Evolutionary conservation across 23 tunicate species (phyloP).

Genomic region (Corella eumyota): DNA sequence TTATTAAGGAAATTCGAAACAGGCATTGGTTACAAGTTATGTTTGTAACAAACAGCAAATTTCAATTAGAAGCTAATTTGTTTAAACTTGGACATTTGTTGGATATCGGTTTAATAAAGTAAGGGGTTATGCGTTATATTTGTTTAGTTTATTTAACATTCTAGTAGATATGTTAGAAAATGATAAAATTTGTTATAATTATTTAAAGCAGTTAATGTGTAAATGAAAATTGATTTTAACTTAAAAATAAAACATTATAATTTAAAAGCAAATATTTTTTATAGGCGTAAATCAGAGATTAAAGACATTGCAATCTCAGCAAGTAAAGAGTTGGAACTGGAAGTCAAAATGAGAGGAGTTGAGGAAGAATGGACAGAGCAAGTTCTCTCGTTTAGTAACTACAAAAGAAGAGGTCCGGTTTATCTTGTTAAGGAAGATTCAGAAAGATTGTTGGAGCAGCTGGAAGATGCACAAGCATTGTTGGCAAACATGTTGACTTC

Average conservation of each 20-base stretch:
- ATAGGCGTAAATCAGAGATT: slow-evolving; percentile 66
- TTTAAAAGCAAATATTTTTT: too few species aligned
- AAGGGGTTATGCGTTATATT: slow-evolving; percentile 4
- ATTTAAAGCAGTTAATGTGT: too few species aligned
- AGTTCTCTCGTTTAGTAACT: slow-evolving; percentile 78
- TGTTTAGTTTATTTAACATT: neutral
- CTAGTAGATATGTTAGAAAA: too few species aligned
- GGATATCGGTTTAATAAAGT: slow-evolving; percentile 77
- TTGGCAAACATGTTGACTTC: slow-evolving; percentile 86
- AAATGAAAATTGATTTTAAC: too few species aligned
- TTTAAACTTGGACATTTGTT: slow-evolving; percentile 86
- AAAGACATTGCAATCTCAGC: slow-evolving; percentile 67
- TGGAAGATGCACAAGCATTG: slow-evolving; percentile 85
- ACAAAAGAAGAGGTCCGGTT: slow-evolving; percentile 88
- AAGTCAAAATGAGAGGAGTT: slow-evolving; percentile 83
- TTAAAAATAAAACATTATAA: too few species aligned
- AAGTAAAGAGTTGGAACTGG: slow-evolving; percentile 81
- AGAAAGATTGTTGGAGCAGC: slow-evolving; percentile 67
- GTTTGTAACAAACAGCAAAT: slow-evolving; percentile 88
- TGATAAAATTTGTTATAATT: too few species aligned
- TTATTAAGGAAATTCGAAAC: slow-evolving; percentile 80
- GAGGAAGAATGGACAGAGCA: slow-evolving; percentile 95
- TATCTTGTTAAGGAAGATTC: slow-evolving; percentile 76
- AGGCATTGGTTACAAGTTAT: slow-evolving; percentile 94
- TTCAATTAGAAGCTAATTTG: slow-evolving; percentile 78